A percentile compares a stretch with the other conserved stretches of the same genome.
These are phyloP conservation scores for Hydrocynus forskahlii DNA, from an alignment of 2,797 vertebrate genomes.

Conservation along the genomic window DNA sequence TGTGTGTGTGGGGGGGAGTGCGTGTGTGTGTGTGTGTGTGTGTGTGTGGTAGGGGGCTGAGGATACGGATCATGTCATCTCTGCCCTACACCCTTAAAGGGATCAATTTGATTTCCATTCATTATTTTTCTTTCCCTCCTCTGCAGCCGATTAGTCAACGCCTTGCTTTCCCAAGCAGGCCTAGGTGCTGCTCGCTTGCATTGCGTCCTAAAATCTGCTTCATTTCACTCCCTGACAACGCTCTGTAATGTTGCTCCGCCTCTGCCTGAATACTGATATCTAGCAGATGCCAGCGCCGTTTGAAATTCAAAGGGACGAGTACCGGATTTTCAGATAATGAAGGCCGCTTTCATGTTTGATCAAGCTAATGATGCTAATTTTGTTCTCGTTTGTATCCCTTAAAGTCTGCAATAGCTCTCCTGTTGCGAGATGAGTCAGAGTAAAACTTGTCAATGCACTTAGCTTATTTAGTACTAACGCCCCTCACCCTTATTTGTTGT, in stretches of 20 bases:
- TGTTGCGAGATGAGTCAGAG: constrained; percentile 11
- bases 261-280: constrained; percentile 31
- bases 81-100: constrained; percentile 22
- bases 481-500: background rate
- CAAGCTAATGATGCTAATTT: constrained; percentile 45
- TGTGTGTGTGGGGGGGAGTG: too few relatives aligned
- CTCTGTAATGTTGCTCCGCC: constrained; percentile 21
- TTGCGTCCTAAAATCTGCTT: constrained; percentile 32
- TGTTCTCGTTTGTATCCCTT: constrained; percentile 22
- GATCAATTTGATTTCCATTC: constrained; percentile 29
- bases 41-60: background rate
- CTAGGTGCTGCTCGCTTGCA: constrained; percentile 1
- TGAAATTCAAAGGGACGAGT: constrained; percentile 41
- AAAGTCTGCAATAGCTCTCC: constrained; percentile 4
- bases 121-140: constrained; percentile 14
- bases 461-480: background rate
- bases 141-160: constrained; percentile 21
- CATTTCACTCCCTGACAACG: constrained; percentile 30
- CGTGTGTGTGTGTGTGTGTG: background rate
- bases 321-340: constrained; percentile 29
- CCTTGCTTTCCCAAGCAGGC: constrained; percentile 12
- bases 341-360: constrained; percentile 48
- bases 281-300: constrained; percentile 29
- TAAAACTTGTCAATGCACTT: constrained; percentile 2
- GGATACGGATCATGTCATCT: background rate